Evolutionary conservation across 2,797 vertebrate genomes (phyloP), one percentile per base, ranked within the genome.

Genomic region (Schizothorax lantsangensis): DNA sequence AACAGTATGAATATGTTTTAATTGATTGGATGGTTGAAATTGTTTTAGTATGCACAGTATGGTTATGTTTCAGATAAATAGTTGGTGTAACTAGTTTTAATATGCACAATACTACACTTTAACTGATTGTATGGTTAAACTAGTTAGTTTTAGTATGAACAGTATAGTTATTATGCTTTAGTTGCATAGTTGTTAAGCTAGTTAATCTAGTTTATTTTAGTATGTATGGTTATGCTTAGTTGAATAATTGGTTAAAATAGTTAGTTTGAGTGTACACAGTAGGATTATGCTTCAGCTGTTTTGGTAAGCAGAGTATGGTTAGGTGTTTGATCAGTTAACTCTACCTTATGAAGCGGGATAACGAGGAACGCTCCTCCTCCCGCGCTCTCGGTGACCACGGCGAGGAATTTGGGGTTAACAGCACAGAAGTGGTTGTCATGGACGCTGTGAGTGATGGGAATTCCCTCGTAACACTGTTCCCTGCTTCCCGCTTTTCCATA

Each of bases 381-480:
- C 0, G 96, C 94, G 0, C 95, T 95, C 92, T 97, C 96, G 0
- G 96, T 96, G 85, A 97, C 95, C 3, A 96, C 95, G 87, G 96
- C 96, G 2, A 97, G 91, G 93, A 95, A 97, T 2, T 94, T 95
- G 54, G 94, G 88, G 0, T 97, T 97, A 91, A 96, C 96, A 0
- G 96, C 96, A 0, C 96, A 97, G 93, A 96, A 96, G 57, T 96
- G 96, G 92, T 95, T 97, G 89, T 97, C 96, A 0, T 97, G 96
- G 8, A 97, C 96, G 0, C 96, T 96, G 93, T 95, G 96, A 89
- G 96, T 97, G 92, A 97, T 96, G 73, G 95, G 95, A 21, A 97
- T 89, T 4, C 96, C 95, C 0, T 97, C 96, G 4, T 96, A 97
- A 94, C 96, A 96, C 86, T 94, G 95, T 89, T 97, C 96, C 90